Percentiles rank a stretch among this genome's conserved stretches.
Evolutionary conservation across 1,140 invertebrate species (phyloP).

Genomic region (Leptinotarsa defecta): DNA sequence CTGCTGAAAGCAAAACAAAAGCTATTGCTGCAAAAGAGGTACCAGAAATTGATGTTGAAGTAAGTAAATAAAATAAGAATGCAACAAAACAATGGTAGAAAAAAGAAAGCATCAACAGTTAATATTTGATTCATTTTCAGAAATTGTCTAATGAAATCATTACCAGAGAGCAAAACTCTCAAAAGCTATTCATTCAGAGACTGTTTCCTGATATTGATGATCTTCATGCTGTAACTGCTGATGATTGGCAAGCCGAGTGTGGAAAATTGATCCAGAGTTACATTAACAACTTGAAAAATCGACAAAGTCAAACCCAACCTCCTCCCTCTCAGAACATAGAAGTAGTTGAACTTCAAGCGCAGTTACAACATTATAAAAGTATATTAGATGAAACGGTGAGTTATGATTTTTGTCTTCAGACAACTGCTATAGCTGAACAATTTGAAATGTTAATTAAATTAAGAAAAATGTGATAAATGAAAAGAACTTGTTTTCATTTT

Average conservation of each 20-base stretch:
- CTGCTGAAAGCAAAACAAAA: slow-evolving; percentile 57
- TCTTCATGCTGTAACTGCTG: slow-evolving; percentile 45
- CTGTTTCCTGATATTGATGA: slow-evolving; percentile 64
- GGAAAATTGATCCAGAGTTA: slow-evolving; percentile 37
- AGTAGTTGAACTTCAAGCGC: slow-evolving; percentile 65
- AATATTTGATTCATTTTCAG: slow-evolving; percentile 28
- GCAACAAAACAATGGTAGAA: neutral
- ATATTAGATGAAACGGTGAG: slow-evolving; percentile 77
- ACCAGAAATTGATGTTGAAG: slow-evolving; percentile 34
- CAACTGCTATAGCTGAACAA: neutral
- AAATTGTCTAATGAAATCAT: slow-evolving; percentile 56
- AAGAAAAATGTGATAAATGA: no score
- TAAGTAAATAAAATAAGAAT: slow-evolving; percentile 37
- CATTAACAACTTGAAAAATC: slow-evolving; percentile 29
- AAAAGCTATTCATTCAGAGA: slow-evolving; percentile 63
- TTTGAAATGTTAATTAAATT: no score
- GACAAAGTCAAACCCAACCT: slow-evolving; percentile 23
- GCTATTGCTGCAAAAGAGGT: slow-evolving; percentile 24
- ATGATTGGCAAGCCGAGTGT: slow-evolving; percentile 34
- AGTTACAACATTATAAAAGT: slow-evolving; percentile 73
- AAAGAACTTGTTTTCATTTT: no score
- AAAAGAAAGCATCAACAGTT: no score
- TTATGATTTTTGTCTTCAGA: slow-evolving; percentile 31
- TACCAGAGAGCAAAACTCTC: slow-evolving; percentile 61
- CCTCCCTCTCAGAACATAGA: slow-evolving; percentile 23